phyloP scores from a whole-genome alignment of 1,140 invertebrate species.

The Lasaia peninsularis region DNA sequence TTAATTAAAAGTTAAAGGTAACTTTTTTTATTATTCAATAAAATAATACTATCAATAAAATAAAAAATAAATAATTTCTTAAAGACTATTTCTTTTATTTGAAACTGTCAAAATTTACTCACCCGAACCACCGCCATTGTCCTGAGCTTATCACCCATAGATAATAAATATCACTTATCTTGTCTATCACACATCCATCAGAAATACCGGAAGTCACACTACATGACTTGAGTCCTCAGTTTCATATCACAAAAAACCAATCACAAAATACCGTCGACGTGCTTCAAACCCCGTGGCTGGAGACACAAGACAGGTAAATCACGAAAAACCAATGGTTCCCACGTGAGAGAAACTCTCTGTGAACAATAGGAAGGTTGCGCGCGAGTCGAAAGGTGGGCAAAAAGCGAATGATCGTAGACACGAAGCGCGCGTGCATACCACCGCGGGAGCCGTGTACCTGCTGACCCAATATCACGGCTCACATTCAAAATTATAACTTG shows the following conservation, averaged over 20 bases:
- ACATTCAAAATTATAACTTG: conserved; percentile 9
- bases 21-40: too few species aligned
- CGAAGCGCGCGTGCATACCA: conserved; percentile 28
- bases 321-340: conserved; percentile 60
- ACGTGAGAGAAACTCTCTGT: conserved; percentile 61
- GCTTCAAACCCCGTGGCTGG: conserved; percentile 32
- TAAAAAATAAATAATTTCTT: too few species aligned
- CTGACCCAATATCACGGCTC: conserved; percentile 44
- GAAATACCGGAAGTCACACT: conserved; percentile 11
- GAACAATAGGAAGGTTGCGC: conserved; percentile 63
- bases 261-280: conserved; percentile 41
- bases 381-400: conserved; percentile 73
- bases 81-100: too few species aligned
- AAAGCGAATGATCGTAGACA: conserved; percentile 65
- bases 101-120: conserved; percentile 28
- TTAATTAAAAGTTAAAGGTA: too few species aligned
- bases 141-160: conserved; percentile 40
- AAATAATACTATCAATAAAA: too few species aligned
- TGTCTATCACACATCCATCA: conserved; percentile 49
- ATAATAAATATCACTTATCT: conserved; percentile 51
- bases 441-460: conserved; percentile 48
- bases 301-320: conserved; percentile 54
- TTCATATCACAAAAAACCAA: conserved; percentile 24
- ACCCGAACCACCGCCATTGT: conserved; percentile 51
- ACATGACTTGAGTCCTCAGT: conserved; percentile 34